phyloP scores from a whole-genome alignment of 2,113 vertebrate species.

The Anhinga rufa region DNA sequence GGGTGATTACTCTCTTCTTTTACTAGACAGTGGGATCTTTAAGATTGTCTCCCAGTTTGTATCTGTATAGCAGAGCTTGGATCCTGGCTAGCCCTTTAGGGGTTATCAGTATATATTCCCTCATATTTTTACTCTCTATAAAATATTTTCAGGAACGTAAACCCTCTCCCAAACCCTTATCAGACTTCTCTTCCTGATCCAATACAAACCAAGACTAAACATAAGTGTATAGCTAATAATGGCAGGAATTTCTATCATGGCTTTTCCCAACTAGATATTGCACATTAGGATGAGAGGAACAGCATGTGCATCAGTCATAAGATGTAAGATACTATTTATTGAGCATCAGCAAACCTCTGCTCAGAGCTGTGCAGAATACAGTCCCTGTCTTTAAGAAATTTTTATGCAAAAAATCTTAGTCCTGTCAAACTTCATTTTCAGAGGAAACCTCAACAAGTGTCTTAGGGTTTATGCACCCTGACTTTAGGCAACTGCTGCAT shows the following conservation, averaged over 20 bases:
- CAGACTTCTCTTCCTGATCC: not conserved
- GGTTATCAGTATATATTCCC: not conserved
- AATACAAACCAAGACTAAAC: not conserved
- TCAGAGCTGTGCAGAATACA: not conserved
- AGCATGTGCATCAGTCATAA: not conserved
- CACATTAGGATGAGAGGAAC: not conserved
- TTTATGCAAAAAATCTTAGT: not conserved
- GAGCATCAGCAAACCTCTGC: not conserved
- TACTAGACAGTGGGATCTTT: not conserved
- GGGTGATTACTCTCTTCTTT: not conserved
- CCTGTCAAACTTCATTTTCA: not conserved
- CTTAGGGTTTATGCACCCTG: not conserved
- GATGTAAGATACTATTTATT: not conserved
- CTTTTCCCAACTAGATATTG: not conserved
- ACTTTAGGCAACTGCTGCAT: not conserved
- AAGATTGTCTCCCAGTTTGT: not conserved
- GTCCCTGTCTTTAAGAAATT: not conserved
- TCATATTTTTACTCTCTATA: not conserved
- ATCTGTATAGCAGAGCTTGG: not conserved
- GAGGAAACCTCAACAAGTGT: not conserved
- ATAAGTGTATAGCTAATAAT: not conserved
- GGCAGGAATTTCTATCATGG: not conserved
- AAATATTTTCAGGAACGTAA: not conserved
- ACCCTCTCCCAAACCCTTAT: not conserved
- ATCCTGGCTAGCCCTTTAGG: not conserved